Conservation (phyloP, 2,113 vertebrate species). For the Sinocyclocheilus grahami region DNA sequence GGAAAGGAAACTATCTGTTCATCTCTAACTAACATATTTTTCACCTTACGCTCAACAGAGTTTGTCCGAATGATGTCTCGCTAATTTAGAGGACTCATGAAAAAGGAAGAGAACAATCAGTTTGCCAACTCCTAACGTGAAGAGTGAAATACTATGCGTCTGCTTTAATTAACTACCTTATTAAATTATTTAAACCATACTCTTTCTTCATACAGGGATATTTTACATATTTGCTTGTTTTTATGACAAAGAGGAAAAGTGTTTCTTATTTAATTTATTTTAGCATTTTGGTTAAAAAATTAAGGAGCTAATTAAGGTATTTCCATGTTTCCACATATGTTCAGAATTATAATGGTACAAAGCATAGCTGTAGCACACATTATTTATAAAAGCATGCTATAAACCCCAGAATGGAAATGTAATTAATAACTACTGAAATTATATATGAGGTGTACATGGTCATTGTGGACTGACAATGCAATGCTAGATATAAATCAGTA, state of each 20-base stretch:
- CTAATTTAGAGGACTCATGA: constrained; percentile 11
- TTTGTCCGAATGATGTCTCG: constrained; percentile 60
- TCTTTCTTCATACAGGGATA: not conserved
- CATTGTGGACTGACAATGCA: not conserved
- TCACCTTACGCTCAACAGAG: constrained; percentile 38
- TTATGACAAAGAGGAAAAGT: not conserved
- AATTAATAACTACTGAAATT: not conserved
- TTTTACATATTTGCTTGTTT: not conserved
- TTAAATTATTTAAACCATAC: not conserved
- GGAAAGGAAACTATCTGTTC: no score
- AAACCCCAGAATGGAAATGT: not conserved
- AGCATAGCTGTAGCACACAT: not conserved
- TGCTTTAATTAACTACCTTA: not conserved
- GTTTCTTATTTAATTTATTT: not conserved
- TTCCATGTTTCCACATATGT: not conserved
- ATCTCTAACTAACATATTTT: not conserved
- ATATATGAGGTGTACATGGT: not conserved
- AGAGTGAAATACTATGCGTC: not conserved
- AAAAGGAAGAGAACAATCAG: not conserved
- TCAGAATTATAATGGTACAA: not conserved
- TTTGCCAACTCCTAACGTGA: constrained; percentile 9
- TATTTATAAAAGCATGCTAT: not conserved
- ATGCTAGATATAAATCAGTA: not conserved
- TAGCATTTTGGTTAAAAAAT: not conserved
- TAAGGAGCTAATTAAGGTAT: no score